Conservation (phyloP, 2,888 invertebrate species). For the Athalia cordata region DNA sequence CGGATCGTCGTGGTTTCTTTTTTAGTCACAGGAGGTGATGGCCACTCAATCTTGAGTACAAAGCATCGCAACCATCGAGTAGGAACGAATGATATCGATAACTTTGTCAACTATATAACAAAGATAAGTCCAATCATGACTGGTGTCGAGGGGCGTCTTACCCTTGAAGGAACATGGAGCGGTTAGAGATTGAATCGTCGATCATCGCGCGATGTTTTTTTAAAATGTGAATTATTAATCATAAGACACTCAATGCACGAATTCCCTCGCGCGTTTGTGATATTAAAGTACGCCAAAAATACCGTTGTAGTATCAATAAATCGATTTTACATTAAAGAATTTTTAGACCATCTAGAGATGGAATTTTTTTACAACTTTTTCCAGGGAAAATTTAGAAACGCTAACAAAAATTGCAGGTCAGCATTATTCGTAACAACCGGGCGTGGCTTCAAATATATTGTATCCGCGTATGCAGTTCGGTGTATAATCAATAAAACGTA, state of each 20-base stretch:
- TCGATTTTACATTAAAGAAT: too few species aligned
- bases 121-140: constrained; percentile 74
- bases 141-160: constrained; percentile 77
- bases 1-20: constrained; percentile 74
- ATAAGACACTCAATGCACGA: too few species aligned
- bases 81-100: constrained; percentile 76
- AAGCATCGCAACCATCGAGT: constrained; percentile 75
- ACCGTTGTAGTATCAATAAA: too few species aligned
- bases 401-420: neutral
- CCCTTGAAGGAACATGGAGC: constrained; percentile 61
- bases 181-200: neutral
- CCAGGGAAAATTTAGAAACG: neutral
- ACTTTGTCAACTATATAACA: constrained; percentile 75
- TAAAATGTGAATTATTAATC: too few species aligned
- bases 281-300: too few species aligned
- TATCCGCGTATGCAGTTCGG: neutral
- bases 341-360: neutral
- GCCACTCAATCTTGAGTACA: constrained; percentile 76
- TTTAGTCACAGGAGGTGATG: constrained; percentile 80
- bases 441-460: constrained; percentile 7
- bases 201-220: too few species aligned
- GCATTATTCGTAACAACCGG: neutral
- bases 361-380: too few species aligned
- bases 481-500: constrained; percentile 30
- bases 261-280: too few species aligned